Evolutionary conservation across 2,888 invertebrate genomes (phyloP).

Genomic region (Andricus quercusramuli): DNA sequence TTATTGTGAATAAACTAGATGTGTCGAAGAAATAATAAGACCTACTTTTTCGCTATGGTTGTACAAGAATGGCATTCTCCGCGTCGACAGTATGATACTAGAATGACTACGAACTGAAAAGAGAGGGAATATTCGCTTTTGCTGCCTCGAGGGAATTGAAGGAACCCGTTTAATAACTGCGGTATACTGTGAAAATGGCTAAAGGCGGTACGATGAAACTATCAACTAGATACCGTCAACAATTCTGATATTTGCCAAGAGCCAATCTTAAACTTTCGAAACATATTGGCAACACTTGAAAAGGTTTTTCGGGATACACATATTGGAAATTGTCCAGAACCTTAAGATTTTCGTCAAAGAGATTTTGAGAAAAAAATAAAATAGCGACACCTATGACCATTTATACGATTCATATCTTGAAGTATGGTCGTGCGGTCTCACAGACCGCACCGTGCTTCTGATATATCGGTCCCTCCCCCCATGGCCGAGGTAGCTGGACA

Average conservation of each 20-base stretch:
- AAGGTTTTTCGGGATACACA: not conserved
- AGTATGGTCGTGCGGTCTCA: too few relatives aligned
- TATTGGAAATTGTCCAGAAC: too few relatives aligned
- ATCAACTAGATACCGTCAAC: slow-evolving; percentile 13
- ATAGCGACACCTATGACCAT: too few relatives aligned
- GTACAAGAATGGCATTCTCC: not conserved
- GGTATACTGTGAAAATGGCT: slow-evolving; percentile 37
- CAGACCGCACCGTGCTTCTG: too few relatives aligned
- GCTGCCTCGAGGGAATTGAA: slow-evolving; percentile 69
- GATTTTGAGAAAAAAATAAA: too few relatives aligned
- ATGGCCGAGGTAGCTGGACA: too few relatives aligned
- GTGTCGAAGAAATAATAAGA: not conserved
- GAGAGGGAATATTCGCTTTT: slow-evolving; percentile 58
- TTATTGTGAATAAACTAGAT: too few relatives aligned
- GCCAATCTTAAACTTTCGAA: not conserved
- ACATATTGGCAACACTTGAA: not conserved
- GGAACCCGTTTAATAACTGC: slow-evolving; percentile 71
- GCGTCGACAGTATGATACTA: not conserved
- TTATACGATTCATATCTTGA: too few relatives aligned
- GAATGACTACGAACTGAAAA: slow-evolving; percentile 15
- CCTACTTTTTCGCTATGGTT: not conserved
- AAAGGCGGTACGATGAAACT: not conserved
- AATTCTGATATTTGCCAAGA: not conserved
- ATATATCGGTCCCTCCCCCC: too few relatives aligned
- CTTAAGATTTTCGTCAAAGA: too few relatives aligned